Base-by-base conservation (phyloP, 1,140 invertebrate species). In the Berghia stephanieae region DNA sequence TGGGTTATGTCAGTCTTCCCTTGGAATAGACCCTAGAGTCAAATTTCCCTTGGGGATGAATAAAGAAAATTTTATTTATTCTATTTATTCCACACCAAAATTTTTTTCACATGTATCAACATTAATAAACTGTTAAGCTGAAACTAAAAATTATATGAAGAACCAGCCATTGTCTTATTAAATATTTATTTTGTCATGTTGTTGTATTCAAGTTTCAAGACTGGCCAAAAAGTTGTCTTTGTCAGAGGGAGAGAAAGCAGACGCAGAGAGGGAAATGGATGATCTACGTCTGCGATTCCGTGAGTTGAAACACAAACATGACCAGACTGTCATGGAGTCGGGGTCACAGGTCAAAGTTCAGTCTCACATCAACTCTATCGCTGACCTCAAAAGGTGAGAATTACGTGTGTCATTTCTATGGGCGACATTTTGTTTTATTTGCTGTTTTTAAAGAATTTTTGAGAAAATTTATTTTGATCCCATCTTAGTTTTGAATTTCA, bases 281-380 rank as follows among this genome's bases (percentile, higher is more conserved):
- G 81, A 84, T 8, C 40, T 81, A 31, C 80, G 78, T 71, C 66
- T 78, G 31, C 75, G 78, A 42, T 81, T 77, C 27, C 78, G 75
- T n/a, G 81, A 84, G 34, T 8, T 83, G 31, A 87, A 87, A 78
- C 82, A 83, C 24, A 83, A 83, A 77, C 70, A 86, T 79, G 85
- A 88, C 55, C 69, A 79, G n/a, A 27, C 85, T 46, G 3, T 84
- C 38, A 34, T 85, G 63, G 82, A 86, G 16, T 70, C 67, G 3
- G 79, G 81, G 24, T 69, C 77, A 18, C 80, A 83, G 57, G 57
- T 83, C 6, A 77, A 85, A n/a, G 72, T 83, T 43, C 82, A 86
- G 27, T 75, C 85, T 18, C 86, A 87, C 74, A 82, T 86, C 67
- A 84, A 81, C 44, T 81, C 79, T 31, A 80, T 88, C 46, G 77